Evolutionary conservation across 2,113 vertebrate species (phyloP), one percentile per base, ranked within the genome.

Genomic region (Hiodon tergisus): DNA sequence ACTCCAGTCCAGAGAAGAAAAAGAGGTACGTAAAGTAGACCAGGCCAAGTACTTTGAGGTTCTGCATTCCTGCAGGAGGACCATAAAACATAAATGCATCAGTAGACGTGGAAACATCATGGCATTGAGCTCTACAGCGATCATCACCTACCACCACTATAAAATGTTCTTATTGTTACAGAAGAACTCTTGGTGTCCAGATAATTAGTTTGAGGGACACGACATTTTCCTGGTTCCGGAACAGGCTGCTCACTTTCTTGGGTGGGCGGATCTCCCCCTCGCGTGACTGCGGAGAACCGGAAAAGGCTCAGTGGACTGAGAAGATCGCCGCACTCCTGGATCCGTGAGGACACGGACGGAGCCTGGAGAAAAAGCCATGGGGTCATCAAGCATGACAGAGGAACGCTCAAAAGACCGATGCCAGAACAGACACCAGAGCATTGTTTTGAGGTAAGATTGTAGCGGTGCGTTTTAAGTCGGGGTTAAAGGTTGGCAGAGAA

Each of bases 1-100:
- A 98, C 84, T 99, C 97, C 83, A 99, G 90, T 31, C 97, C 97
- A 0, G 97, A 99, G 87, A 98, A 99, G 74, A 99, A 88, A 86
- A 98, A 97, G 58, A 99, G 94, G 86, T 98, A 98, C 55, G 93
- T 87, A 86, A 98, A 98, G 80, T 99, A 99, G 73, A 88, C 89
- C 78, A 94, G 83, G 48, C 97, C 97, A 77, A 98, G 78, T 2
- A 85, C 75, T 71, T 89, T 93, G 52, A 99, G 93, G 77, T 85
- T 93, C 78, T 84, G 51, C 81, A 95, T 89, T 80, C 82, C 97
- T 97, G 81, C 54, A 66, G 60, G 50, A 16, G 55, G 17, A 82
- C 80, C 0, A 82, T 3, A 74, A 1, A 67, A 14, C 6, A 59
- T 6, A 3, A 5, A 47, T 50, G 50, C 4, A 63, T 16, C 72